A percentile compares a stretch with the other conserved stretches of the same genome.
Conservation (phyloP, 2,113 vertebrate genomes). For the Numenius arquata region DNA sequence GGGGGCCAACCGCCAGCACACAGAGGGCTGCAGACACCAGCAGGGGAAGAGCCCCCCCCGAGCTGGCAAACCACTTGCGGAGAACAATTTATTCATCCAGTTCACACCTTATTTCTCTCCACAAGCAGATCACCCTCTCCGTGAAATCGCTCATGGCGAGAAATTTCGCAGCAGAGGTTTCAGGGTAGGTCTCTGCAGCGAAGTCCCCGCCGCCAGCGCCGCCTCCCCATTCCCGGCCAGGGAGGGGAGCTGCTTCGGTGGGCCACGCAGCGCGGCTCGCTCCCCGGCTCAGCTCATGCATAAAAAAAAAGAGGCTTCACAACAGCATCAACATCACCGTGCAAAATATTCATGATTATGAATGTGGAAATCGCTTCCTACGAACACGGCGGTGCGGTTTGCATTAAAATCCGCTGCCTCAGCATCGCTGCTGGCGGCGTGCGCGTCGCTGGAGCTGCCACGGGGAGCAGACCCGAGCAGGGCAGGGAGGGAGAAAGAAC, state of each 20-base stretch:
- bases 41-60: background rate
- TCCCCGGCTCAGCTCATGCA: background rate
- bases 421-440: conserved; percentile 42
- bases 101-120: conserved; percentile 40
- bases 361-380: conserved; percentile 54
- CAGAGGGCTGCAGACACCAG: background rate
- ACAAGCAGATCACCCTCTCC: conserved; percentile 34
- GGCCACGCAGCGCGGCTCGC: background rate
- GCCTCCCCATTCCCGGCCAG: background rate
- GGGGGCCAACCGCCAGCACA: background rate
- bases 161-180: conserved; percentile 36
- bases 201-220: background rate
- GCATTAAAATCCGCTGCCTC: conserved; percentile 63
- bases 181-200: background rate
- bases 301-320: conserved; percentile 28
- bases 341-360: conserved; percentile 54
- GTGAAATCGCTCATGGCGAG: conserved; percentile 33
- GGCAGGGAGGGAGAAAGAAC: conserved; percentile 41
- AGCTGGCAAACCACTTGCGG: background rate
- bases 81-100: conserved; percentile 41
- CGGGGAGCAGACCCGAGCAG: conserved; percentile 31
- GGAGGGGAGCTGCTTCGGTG: background rate
- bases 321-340: conserved; percentile 31
- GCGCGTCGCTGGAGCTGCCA: conserved; percentile 39
- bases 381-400: conserved; percentile 20